Evolutionary conservation across 2,113 vertebrate genomes (phyloP).

Genomic region (Tenrec ecaudatus): DNA sequence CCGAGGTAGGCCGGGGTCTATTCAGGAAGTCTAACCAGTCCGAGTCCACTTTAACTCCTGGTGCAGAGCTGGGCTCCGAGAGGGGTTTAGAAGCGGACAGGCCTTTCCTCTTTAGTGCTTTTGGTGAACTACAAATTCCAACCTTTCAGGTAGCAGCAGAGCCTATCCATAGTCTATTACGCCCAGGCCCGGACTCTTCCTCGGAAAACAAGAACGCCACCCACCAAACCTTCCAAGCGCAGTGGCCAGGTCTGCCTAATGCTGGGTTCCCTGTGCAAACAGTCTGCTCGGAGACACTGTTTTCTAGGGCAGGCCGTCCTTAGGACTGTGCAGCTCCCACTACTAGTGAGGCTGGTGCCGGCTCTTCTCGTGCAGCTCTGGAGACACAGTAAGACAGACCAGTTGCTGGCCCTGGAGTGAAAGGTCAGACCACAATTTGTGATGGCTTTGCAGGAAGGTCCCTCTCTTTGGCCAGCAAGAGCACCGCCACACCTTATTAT

Average conservation of each 20-base stretch:
- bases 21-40: not conserved
- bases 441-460: not conserved
- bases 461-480: not conserved
- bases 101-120: not conserved
- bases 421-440: not conserved
- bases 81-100: not conserved
- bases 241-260: not conserved
- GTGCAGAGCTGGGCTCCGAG: not conserved
- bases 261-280: not conserved
- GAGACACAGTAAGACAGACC: conserved; percentile 2
- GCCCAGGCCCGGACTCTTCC: not conserved
- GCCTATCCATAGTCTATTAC: not conserved
- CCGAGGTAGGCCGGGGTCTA: not conserved
- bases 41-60: not conserved
- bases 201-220: not conserved
- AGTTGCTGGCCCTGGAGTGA: not conserved
- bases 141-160: not conserved
- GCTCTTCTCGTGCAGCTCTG: not conserved
- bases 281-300: not conserved
- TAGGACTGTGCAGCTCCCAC: not conserved
- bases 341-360: not conserved
- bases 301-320: not conserved
- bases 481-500: not conserved
- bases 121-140: not conserved
- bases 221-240: not conserved